A percentile compares a stretch with the other conserved stretches of the same genome.
These are phyloP conservation scores for Montipora cactus DNA, from an alignment of 64 coral and sea anemone species.

Conservation along the genomic window DNA sequence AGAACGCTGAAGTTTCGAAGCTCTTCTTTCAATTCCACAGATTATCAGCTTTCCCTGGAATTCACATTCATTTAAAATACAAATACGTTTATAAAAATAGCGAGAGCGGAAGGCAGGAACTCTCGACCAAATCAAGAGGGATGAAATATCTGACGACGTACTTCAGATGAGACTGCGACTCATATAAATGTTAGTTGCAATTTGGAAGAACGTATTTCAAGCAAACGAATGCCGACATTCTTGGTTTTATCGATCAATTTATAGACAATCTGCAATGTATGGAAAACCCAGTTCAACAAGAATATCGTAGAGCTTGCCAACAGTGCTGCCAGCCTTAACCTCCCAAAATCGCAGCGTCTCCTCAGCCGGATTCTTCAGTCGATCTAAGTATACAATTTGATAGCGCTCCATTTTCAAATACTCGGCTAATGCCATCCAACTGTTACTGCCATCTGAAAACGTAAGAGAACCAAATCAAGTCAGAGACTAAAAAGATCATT, in stretches of 20 bases:
- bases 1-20: too few relatives aligned
- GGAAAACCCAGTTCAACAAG: conserved; percentile 53
- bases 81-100: too few relatives aligned
- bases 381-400: conserved; percentile 39
- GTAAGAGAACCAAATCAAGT: not conserved
- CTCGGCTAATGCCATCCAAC: conserved; percentile 57
- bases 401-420: conserved; percentile 35
- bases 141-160: too few relatives aligned
- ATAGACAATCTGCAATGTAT: conserved; percentile 66
- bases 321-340: conserved; percentile 59
- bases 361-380: conserved; percentile 70
- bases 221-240: not conserved
- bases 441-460: conserved; percentile 57
- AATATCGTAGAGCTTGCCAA: conserved; percentile 71
- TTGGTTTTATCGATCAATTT: not conserved
- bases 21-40: too few relatives aligned
- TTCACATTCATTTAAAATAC: too few relatives aligned
- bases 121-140: too few relatives aligned
- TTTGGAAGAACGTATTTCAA: too few relatives aligned
- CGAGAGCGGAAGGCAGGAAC: too few relatives aligned
- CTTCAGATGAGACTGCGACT: too few relatives aligned
- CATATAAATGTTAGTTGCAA: too few relatives aligned
- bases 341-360: conserved; percentile 80
- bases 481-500: too few relatives aligned
- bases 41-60: too few relatives aligned